Percentiles rank a stretch among this genome's conserved stretches.
phyloP scores from a whole-genome alignment of 2,797 vertebrate genomes.

The Botia kubotai region DNA sequence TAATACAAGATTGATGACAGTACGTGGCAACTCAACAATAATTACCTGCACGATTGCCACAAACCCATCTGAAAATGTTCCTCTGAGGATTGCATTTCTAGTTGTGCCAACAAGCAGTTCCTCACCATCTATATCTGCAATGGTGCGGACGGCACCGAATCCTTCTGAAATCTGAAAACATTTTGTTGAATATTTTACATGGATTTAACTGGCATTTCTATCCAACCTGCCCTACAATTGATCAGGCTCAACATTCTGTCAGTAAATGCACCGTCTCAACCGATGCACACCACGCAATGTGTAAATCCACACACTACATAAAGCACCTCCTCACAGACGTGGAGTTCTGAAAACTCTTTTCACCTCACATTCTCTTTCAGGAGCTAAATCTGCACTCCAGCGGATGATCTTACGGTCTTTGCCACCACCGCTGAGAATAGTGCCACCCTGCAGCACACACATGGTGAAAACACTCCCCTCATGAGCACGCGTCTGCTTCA shows the following conservation, averaged over 20 bases:
- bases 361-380: slow-evolving; percentile 90
- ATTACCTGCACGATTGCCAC: slow-evolving; percentile 87
- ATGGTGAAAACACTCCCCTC: slow-evolving; percentile 92
- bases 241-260: not conserved
- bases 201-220: not conserved
- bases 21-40: not conserved
- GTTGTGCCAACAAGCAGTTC: slow-evolving; percentile 91
- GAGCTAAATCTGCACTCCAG: slow-evolving; percentile 86
- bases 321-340: not conserved
- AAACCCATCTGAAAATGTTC: slow-evolving; percentile 84
- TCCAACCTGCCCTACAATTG: not conserved
- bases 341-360: slow-evolving; percentile 50
- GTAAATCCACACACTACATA: not conserved
- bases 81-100: slow-evolving; percentile 86
- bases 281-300: not conserved
- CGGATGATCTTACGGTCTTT: slow-evolving; percentile 88
- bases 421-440: slow-evolving; percentile 88
- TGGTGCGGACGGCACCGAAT: slow-evolving; percentile 87
- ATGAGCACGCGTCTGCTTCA: slow-evolving; percentile 88
- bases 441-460: slow-evolving; percentile 82
- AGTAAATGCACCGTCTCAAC: not conserved
- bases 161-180: slow-evolving; percentile 83
- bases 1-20: not conserved
- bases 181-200: too few species aligned
- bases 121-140: slow-evolving; percentile 83